Base-by-base conservation (phyloP, 2,888 invertebrate genomes). In the Scaeva pyrastri region DNA sequence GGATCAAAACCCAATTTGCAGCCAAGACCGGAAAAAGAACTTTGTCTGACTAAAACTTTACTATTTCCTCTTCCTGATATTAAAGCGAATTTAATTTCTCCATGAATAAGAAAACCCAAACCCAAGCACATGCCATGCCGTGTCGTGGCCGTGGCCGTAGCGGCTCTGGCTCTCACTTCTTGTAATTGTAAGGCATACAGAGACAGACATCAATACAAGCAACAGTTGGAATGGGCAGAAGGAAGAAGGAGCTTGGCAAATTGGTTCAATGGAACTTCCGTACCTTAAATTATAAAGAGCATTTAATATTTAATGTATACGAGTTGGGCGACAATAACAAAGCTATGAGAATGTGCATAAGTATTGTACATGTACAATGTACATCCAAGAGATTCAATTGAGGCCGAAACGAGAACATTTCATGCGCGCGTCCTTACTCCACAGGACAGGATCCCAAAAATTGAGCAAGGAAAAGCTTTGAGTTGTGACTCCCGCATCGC, bases 201-300 rank as follows among this genome's bases (percentile, higher is more conserved):
- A 2, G 0, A 31, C 2, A 1, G 2, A 31, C 31, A 31, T 31
- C 5, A 64, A 36, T 26, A n/a, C 39, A 75, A 60, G 62, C 78
- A 83, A 70, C 68, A 78, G 78, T 73, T 73, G 73, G 68, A 52
- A 52, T 70, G 52, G 16, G 23, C 2, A 16, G 14, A 11, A 23
- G 52, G 3, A 21, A 19, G 50, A 7, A 31, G 31, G 8, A 36
- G 43, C 2, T 48, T 55, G 73, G 2, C 36, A 52, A 58, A 43
- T 23, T 50, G 48, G 23, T 72, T 41, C 71, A 66, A 71, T 64
- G 23, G 23, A 21, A 74, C 50, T 52, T 73, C 36, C 52, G 41
- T 66, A n/a, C 16, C 11, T 41, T 4, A 16, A 52, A 50, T 50
- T 41, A 23, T 14, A 10, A n/a, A 11, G 39, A 19, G 10, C 14